Conservation (phyloP, 2,113 vertebrate genomes). For the Urocitellus parryii region DNA sequence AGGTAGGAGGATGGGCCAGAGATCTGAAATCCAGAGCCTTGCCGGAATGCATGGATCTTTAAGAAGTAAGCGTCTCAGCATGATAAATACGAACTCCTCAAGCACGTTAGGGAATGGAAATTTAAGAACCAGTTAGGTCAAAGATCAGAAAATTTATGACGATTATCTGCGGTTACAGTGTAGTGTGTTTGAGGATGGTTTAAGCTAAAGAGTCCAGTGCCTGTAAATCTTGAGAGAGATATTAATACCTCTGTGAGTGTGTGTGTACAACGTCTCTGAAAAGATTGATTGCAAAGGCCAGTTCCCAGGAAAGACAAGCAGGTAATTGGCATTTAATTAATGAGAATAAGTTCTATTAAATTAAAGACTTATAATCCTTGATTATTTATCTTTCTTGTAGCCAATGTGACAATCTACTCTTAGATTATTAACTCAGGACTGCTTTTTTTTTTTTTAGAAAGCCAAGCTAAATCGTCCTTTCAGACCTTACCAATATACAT, state of each 20-base stretch:
- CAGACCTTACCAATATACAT: conserved; percentile 56
- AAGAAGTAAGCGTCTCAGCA: conserved; percentile 47
- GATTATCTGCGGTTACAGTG: conserved; percentile 79
- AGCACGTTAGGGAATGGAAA: conserved; percentile 74
- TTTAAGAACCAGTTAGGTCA: conserved; percentile 80
- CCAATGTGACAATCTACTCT: conserved; percentile 66
- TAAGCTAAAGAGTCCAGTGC: conserved; percentile 76
- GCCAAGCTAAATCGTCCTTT: conserved; percentile 45
- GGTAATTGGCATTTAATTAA: conserved; percentile 84
- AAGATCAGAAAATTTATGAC: conserved; percentile 81
- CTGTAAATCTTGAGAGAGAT: conserved; percentile 82
- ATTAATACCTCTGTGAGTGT: conserved; percentile 78
- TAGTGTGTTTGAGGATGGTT: conserved; percentile 78
- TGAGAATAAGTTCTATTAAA: conserved; percentile 81
- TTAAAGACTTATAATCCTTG: conserved; percentile 80
- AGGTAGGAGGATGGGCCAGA: conserved; percentile 40
- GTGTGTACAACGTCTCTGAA: conserved; percentile 74
- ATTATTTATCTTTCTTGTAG: conserved; percentile 80
- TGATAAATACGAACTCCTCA: conserved; percentile 76
- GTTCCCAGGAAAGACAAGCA: conserved; percentile 82
- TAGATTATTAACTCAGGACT: conserved; percentile 73
- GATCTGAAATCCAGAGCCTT: conserved; percentile 57
- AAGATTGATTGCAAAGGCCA: conserved; percentile 80
- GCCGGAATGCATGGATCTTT: conserved; percentile 62
- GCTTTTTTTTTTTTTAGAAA: conserved; percentile 55